Conservation (phyloP, 2,113 vertebrate genomes). For the Mesocricetus auratus region DNA sequence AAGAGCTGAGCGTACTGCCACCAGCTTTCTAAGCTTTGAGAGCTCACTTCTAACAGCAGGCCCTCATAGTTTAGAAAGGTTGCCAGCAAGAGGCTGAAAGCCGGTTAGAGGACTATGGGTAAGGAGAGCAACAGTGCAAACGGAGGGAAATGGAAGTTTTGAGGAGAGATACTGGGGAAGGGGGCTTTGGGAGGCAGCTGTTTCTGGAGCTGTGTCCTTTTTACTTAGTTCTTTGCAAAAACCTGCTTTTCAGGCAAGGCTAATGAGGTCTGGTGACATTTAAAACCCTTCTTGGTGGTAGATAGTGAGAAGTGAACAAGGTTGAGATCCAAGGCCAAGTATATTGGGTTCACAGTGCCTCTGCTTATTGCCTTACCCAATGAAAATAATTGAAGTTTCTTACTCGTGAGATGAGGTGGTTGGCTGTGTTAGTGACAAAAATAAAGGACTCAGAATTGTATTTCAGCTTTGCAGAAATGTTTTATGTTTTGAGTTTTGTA, state of each 20-base stretch:
- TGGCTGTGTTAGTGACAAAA: constrained; percentile 29
- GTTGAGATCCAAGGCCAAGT: background rate
- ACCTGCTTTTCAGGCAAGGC: constrained; percentile 8
- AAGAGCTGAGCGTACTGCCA: background rate
- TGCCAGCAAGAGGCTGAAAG: background rate
- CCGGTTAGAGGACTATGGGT: background rate
- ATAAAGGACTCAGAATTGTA: background rate
- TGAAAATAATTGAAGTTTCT: constrained; percentile 12
- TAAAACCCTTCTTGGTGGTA: background rate
- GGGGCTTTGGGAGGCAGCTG: background rate
- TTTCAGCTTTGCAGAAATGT: constrained; percentile 21
- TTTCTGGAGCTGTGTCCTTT: background rate
- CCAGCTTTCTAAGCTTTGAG: constrained; percentile 29
- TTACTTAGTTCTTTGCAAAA: background rate
- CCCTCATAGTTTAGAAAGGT: background rate
- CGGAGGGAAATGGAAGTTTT: background rate
- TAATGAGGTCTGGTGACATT: constrained; percentile 13
- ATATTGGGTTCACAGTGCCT: background rate
- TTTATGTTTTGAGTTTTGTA: background rate
- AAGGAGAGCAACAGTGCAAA: background rate
- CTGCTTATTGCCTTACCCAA: background rate
- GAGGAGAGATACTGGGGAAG: background rate
- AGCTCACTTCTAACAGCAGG: background rate
- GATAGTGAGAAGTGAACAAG: background rate
- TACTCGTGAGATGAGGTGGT: background rate